phyloP scores from a whole-genome alignment of 2,113 vertebrate genomes.

The Macaca nemestrina region DNA sequence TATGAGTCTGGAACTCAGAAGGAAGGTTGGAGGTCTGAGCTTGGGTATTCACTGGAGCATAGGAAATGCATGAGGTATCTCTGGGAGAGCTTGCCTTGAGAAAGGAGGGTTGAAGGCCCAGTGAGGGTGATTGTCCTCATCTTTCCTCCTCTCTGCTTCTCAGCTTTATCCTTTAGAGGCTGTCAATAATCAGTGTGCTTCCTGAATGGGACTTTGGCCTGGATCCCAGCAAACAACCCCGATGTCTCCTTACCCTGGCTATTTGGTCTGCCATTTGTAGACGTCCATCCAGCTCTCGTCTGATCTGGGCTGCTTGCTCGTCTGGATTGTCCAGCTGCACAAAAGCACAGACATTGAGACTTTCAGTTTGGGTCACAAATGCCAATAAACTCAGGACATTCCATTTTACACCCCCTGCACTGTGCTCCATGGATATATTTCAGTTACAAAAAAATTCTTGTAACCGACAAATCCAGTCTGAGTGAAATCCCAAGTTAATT shows the following conservation, averaged over 20 bases:
- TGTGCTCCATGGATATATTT: not conserved
- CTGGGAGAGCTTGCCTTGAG: not conserved
- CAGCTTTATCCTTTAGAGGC: not conserved
- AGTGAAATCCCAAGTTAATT: not conserved
- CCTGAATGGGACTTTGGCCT: not conserved
- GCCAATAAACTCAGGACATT: not conserved
- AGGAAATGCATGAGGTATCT: not conserved
- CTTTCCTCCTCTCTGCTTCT: not conserved
- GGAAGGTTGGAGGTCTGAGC: not conserved
- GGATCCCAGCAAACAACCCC: not conserved
- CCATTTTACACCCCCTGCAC: not conserved
- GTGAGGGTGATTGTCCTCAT: not conserved
- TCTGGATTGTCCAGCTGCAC: constrained; percentile 97
- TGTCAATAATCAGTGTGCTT: not conserved
- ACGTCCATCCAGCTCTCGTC: constrained; percentile 96
- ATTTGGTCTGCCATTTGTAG: constrained; percentile 99
- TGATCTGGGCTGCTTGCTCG: constrained; percentile 98
- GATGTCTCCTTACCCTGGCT: constrained; percentile 90
- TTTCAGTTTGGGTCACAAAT: constrained; percentile 49
- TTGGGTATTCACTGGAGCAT: not conserved
- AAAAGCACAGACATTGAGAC: constrained; percentile 72
- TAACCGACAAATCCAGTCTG: not conserved
- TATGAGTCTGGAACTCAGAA: not conserved
- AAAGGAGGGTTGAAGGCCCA: not conserved
- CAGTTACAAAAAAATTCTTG: not conserved